Evolutionary conservation across 2,888 invertebrate species (phyloP), one percentile per base, ranked within the genome.

Genomic region (Hetaerina titia): DNA sequence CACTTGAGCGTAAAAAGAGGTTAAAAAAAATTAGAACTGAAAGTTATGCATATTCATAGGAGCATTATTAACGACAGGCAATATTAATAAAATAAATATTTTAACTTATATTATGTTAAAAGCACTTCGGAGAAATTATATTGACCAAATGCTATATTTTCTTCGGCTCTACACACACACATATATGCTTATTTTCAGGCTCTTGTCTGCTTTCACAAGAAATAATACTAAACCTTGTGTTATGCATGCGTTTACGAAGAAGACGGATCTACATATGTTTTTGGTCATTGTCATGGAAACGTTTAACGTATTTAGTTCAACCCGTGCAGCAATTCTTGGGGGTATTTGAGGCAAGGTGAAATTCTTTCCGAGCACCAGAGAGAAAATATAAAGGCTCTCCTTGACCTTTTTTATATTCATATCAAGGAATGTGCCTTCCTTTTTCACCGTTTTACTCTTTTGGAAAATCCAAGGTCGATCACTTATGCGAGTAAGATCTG

Each of bases 371-470:
- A 69, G 11, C 9, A 22, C 25, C 17, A 22, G 69, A 22, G 81
- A 31, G 22, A 81, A 81, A 81, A 69, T 69, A 19, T 69, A 9
- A 9, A 69, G n/a, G 6, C 81, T 81, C 81, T 31, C 81, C 81
- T 81, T 81, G 81, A 81, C 81, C 81, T 81, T 81, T 81, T 81
- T 60, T 31, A 81, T 31, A 81, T 31, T 81, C 81, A 81, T 31
- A 22, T 13, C 8, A 11, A 25, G 81, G 69, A 69, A 69, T 69
- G 69, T n/a, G 69, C 69, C 31, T 13, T 31, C 25, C 81, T 81
- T 31, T 15, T 31, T 7, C 11, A 81, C 25, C 81, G 25, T 81
- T 81, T 81, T 31, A 81, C 81, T 7, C 81, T 81, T 81, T 81
- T 81, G 81, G 81, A 81, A 81, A 81, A 19, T 31, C 81, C 81